Base-by-base conservation (phyloP, 2,113 vertebrate genomes). In the Sander vitreus region DNA sequence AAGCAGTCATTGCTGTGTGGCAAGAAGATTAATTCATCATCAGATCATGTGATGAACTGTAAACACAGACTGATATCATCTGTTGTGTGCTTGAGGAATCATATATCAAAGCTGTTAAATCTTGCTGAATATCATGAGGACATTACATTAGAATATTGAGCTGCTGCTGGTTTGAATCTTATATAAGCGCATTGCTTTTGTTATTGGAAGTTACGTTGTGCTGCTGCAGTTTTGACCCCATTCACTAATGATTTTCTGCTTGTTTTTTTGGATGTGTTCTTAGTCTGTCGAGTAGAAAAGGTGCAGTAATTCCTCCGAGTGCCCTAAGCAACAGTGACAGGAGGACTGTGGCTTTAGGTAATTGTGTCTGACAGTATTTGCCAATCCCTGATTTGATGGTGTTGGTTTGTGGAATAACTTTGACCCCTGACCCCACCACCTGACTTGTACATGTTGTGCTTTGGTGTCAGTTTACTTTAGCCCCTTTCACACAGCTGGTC, bases 261-360 rank as follows among this genome's bases (percentile, higher is more conserved):
- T 71, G 76, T 72, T 57, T 43, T 43, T 81, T 73, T 58, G 33
- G 48, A 50, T 57, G 48, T 33, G 62, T 67, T 84, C 19, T 73
- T 9, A 57, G 16, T 76, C 64, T 9, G 25, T 77, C 0, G 45
- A 54, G 76, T 23, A 75, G 70, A 87, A 77, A 62, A 51, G 59
- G 60, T 70, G 65, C 80, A 67, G 87, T 84, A 78, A 90, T 85
- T 84, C 80, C 25, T 87, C 43, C 15, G 78, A 67, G 80, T 80
- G 57, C 78, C 14, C 70, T 76, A 75, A 82, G 58, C 59, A 80
- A 76, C 73, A 73, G 3, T 50, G 60, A 80, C 81, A 76, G 72
- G 51, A 76, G 72, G 51, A 71, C 25, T 10, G 59, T 78, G 72
- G 76, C 83, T 91, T 84, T 79, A 63, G 87, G 59, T 90, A 89